A percentile compares a stretch with the other conserved stretches of the same genome.
Evolutionary conservation across 2,888 invertebrate species (phyloP).

Genomic region (Empis livida): DNA sequence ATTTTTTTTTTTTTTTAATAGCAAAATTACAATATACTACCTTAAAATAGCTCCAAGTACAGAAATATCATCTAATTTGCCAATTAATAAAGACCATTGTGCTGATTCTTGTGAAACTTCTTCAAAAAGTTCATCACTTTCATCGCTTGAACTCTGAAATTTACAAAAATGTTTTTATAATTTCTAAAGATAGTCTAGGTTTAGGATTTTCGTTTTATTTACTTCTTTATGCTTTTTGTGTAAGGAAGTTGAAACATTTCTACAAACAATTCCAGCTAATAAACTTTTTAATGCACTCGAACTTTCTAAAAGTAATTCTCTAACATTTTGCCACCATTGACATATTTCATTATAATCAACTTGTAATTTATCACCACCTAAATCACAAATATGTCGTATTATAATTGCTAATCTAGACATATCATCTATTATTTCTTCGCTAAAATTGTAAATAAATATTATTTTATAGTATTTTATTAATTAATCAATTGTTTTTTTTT

Average conservation of each 20-base stretch:
- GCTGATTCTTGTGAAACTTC: slow-evolving; percentile 73
- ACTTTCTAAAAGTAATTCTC: slow-evolving; percentile 59
- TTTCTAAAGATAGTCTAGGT: too few relatives aligned
- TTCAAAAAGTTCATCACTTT: slow-evolving; percentile 60
- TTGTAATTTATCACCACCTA: slow-evolving; percentile 45
- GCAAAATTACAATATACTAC: too few relatives aligned
- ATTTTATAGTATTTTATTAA: background rate
- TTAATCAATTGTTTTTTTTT: slow-evolving; percentile 1
- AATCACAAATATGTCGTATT: slow-evolving; percentile 49
- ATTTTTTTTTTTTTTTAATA: slow-evolving; percentile 14
- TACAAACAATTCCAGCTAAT: slow-evolving; percentile 71
- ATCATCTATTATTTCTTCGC: slow-evolving; percentile 38
- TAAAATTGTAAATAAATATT: slow-evolving; percentile 8
- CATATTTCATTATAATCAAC: slow-evolving; percentile 58
- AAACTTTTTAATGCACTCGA: slow-evolving; percentile 63
- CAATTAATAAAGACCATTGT: slow-evolving; percentile 74
- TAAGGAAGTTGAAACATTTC: slow-evolving; percentile 47
- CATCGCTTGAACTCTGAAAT: slow-evolving; percentile 24
- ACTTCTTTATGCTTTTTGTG: background rate
- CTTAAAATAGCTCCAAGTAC: slow-evolving; percentile 49
- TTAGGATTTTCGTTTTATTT: background rate
- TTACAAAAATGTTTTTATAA: background rate
- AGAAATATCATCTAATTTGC: slow-evolving; percentile 79
- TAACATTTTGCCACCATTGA: slow-evolving; percentile 69
- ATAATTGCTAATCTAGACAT: slow-evolving; percentile 55